A percentile compares a stretch with the other conserved stretches of the same genome.
These are phyloP conservation scores for Podargus strigoides DNA, from an alignment of 2,797 vertebrate species.

Conservation along the genomic window DNA sequence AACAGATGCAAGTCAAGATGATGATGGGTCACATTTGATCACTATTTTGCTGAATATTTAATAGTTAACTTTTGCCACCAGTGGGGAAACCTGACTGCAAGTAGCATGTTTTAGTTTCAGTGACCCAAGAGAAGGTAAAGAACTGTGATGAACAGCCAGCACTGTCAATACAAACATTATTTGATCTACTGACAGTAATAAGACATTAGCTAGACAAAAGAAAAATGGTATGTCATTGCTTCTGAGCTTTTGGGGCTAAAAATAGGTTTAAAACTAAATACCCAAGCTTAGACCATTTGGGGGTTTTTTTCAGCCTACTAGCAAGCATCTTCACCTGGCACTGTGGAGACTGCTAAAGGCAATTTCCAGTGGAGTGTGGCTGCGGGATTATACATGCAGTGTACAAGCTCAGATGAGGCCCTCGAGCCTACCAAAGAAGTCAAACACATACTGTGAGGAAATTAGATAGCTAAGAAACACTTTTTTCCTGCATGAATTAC, in stretches of 20 bases:
- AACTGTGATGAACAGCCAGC: neutral
- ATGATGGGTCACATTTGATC: neutral
- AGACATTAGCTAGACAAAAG: neutral
- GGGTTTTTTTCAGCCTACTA: neutral
- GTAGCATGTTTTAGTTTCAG: neutral
- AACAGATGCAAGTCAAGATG: neutral
- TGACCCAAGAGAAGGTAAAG: neutral
- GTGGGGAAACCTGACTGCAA: slow-evolving; percentile 31
- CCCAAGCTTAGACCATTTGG: too few species aligned
- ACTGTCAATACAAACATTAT: neutral
- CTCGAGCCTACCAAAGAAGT: neutral
- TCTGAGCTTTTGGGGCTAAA: neutral
- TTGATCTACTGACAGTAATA: neutral
- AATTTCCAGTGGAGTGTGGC: neutral
- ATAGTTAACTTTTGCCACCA: slow-evolving; percentile 1
- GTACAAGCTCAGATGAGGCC: neutral
- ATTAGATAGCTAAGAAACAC: neutral
- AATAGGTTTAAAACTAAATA: neutral
- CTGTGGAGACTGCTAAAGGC: neutral
- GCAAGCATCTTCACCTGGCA: neutral
- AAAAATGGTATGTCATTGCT: neutral
- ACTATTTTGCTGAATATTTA: neutral
- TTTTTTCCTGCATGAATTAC: neutral
- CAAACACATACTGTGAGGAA: neutral
- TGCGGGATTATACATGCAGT: neutral